Evolutionary conservation across 2,113 vertebrate species (phyloP), one percentile per base, ranked within the genome.

Genomic region (Hymenochirus boettgeri): DNA sequence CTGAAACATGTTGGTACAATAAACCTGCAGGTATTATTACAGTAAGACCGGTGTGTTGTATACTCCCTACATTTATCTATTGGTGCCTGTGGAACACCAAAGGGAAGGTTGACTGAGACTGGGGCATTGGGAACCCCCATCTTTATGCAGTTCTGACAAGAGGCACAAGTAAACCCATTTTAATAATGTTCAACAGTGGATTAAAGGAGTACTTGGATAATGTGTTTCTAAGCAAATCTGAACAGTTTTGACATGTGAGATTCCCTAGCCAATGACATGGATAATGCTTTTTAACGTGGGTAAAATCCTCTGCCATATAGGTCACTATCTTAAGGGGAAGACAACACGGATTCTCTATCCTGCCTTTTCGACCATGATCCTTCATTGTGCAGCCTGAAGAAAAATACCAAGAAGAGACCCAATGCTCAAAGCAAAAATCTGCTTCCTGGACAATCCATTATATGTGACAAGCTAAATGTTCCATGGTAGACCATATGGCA

Each of bases 401-500:
- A 82, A 80, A 82, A 86, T 70, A 80, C 81, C 75, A 84, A 82
- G 78, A 83, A 84, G 88, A 79, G 89, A 84, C 78, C 66, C 80
- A 90, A 70, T 62, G 90, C 90, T 92, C 83, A 79, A 83, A 91
- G 91, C 89, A 71, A 85, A 86, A 88, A 86, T 89, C 89, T 85
- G 89, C 86, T 92, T 88, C 91, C 91, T 90, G 89, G 86, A 82
- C 89, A 83, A 93, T 93, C 91, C 89, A 92, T 93, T n/a, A 91
- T 85, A 82, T 82, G 79, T 93, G 91, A 92, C 91, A 93, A 90
- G 91, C 89, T 88, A 88, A 93, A 91, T 92, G 91, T 93, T 92
- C 86, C 91, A 82, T 92, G 88, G 77, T 88, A 85, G 76, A 88
- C 85, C 91, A 93, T 88, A 93, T 93, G 91, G 91, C 88, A 85